phyloP scores from a whole-genome alignment of 2,797 vertebrate species.

The Syngnathus acus region DNA sequence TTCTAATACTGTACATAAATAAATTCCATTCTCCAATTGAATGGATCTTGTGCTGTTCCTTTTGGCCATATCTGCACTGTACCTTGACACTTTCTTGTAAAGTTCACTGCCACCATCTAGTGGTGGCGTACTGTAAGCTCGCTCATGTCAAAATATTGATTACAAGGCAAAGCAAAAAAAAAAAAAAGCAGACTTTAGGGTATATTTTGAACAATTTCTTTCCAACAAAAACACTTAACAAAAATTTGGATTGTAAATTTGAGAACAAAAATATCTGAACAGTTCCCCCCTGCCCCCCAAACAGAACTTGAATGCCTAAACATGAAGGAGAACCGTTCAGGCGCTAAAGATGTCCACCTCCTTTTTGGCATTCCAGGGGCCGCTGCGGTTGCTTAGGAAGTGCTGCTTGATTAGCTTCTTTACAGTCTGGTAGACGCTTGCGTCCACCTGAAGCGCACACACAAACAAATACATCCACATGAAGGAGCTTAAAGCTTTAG shows the following conservation, averaged over 20 bases:
- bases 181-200: too few species aligned
- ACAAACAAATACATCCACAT: neutral
- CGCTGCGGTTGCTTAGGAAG: slow-evolving; percentile 53
- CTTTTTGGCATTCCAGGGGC: slow-evolving; percentile 67
- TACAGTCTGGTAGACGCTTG: slow-evolving; percentile 47
- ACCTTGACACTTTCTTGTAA: too few species aligned
- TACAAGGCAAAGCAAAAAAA: too few species aligned
- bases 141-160: too few species aligned
- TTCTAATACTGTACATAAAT: too few species aligned
- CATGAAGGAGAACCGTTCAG: slow-evolving; percentile 34
- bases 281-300: neutral
- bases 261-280: neutral
- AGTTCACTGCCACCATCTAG: too few species aligned
- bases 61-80: neutral
- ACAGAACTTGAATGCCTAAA: neutral
- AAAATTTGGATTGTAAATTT: neutral
- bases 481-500: neutral
- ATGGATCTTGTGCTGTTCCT: neutral
- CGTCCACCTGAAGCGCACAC: slow-evolving; percentile 35
- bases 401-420: slow-evolving; percentile 59
- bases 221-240: neutral
- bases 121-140: too few species aligned
- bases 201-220: neutral
- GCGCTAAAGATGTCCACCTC: slow-evolving; percentile 65
- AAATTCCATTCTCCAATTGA: neutral